Conservation (phyloP, 1,140 invertebrate genomes). For the Ostrea denselamellosa region DNA sequence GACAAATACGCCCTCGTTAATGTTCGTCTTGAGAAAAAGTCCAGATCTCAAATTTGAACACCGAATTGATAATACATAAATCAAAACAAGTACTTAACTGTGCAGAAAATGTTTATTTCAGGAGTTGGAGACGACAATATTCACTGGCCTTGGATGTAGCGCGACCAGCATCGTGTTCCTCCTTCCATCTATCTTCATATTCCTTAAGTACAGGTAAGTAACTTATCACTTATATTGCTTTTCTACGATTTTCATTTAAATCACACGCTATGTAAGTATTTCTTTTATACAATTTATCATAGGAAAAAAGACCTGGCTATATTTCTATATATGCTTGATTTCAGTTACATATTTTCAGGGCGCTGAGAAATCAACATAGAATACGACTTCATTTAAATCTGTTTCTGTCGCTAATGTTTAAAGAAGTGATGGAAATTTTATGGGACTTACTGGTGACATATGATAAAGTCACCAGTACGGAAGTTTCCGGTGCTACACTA, state of each 20-base stretch:
- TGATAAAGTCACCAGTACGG: conserved; percentile 7
- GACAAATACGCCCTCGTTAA: too few species aligned
- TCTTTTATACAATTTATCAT: too few species aligned
- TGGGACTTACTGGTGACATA: conserved; percentile 18
- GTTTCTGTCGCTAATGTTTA: conserved; percentile 4
- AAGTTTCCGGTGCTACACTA: neutral
- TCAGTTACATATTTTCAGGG: neutral
- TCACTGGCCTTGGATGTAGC: conserved; percentile 12
- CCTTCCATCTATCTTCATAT: neutral
- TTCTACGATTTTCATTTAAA: neutral
- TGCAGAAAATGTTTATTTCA: neutral
- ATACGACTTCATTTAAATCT: conserved; percentile 26
- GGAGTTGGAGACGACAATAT: conserved; percentile 27
- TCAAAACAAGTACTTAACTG: neutral
- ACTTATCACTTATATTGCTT: neutral
- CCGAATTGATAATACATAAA: neutral
- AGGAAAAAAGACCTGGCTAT: too few species aligned
- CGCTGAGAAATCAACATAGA: conserved; percentile 13
- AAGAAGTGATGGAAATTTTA: conserved; percentile 32
- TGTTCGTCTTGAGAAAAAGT: too few species aligned
- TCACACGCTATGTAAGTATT: too few species aligned
- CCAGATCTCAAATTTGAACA: neutral
- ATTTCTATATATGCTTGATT: too few species aligned
- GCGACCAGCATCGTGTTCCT: neutral
- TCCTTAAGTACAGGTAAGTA: conserved; percentile 2